phyloP scores from a whole-genome alignment of 2,797 vertebrate genomes.

The Poeciliopsis presidionis region DNA sequence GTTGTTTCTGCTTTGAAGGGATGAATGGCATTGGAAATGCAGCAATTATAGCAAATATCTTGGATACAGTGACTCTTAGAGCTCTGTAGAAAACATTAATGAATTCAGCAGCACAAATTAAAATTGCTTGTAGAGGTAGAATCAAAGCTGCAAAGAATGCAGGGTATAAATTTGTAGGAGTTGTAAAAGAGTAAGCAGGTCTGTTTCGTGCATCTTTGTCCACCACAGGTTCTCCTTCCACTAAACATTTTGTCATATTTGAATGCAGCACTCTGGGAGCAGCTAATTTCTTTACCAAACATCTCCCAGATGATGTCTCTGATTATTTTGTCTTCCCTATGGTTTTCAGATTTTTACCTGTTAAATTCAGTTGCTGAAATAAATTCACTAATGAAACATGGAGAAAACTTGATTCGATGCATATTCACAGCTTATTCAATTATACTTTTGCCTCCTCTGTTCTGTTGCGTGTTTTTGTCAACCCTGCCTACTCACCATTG shows the following conservation, averaged over 20 bases:
- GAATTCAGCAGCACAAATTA: neutral
- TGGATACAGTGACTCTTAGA: neutral
- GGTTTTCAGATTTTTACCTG: neutral
- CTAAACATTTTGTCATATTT: neutral
- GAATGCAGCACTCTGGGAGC: neutral
- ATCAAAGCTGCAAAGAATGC: neutral
- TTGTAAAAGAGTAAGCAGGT: neutral
- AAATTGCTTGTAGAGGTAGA: neutral
- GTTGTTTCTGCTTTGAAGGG: neutral
- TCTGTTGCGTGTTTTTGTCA: no score
- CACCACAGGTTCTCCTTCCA: neutral
- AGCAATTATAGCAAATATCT: neutral
- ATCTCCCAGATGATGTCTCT: neutral
- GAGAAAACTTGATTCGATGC: neutral
- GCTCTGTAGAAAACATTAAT: neutral
- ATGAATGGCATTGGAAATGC: neutral
- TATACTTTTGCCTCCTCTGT: neutral
- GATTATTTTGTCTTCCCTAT: neutral
- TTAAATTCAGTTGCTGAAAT: neutral
- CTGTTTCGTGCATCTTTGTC: neutral
- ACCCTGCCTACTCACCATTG: conserved; percentile 76
- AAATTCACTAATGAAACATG: neutral
- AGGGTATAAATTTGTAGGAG: neutral
- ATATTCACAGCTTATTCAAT: neutral
- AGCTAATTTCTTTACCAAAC: neutral